phyloP scores from a whole-genome alignment of 2,113 vertebrate genomes.

The Promerops cafer region DNA sequence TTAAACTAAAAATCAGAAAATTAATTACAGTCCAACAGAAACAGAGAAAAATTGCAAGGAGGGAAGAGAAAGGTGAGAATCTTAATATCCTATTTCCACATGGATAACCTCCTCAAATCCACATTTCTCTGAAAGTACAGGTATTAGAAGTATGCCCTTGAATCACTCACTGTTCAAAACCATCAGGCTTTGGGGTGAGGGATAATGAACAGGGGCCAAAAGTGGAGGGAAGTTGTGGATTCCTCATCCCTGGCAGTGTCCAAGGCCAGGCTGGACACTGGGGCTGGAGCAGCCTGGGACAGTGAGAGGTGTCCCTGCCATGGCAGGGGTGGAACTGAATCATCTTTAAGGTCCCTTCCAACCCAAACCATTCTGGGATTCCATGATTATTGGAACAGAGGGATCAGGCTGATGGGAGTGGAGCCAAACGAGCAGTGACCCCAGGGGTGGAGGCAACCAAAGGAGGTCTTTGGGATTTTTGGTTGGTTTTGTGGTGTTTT shows the following conservation, averaged over 20 bases:
- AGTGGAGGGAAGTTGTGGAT: not conserved
- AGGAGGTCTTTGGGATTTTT: not conserved
- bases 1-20: not conserved
- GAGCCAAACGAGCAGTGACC: not conserved
- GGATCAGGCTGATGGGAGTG: not conserved
- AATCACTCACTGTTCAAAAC: not conserved
- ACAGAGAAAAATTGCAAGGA: not conserved
- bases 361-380: not conserved
- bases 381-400: not conserved
- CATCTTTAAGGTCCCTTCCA: not conserved
- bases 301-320: not conserved
- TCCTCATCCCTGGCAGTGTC: accelerated
- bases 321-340: not conserved
- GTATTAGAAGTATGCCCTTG: not conserved
- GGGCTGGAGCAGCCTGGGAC: not conserved
- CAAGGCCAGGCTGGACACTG: not conserved
- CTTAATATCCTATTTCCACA: not conserved
- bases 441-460: not conserved
- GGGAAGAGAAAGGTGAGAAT: not conserved
- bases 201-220: not conserved
- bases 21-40: not conserved
- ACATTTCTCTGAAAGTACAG: not conserved
- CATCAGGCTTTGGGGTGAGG: not conserved
- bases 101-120: not conserved
- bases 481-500: not conserved